Percentiles rank a stretch among this genome's conserved stretches.
phyloP scores from a whole-genome alignment of 2,113 vertebrate species.

The Mesocricetus auratus region DNA sequence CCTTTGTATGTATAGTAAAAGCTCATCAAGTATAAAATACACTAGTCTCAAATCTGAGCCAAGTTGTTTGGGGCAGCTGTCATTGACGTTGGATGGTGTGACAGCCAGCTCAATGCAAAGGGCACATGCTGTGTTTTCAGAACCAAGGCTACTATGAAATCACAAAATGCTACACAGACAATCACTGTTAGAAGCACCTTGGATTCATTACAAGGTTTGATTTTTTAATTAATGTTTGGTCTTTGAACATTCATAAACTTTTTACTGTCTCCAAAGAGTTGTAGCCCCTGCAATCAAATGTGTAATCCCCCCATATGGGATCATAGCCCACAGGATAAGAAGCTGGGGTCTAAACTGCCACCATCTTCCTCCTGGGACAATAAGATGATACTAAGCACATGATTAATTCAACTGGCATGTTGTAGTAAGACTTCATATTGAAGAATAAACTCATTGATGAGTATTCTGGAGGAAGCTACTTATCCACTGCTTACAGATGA shows the following conservation, averaged over 20 bases:
- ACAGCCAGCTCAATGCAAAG: neutral
- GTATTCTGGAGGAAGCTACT: neutral
- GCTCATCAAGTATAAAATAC: neutral
- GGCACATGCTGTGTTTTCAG: neutral
- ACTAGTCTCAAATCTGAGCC: neutral
- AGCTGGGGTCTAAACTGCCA: neutral
- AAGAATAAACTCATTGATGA: neutral
- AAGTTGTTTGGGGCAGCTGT: neutral
- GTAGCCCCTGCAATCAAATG: neutral
- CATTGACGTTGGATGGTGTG: too few species aligned
- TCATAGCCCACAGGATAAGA: neutral
- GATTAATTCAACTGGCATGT: neutral
- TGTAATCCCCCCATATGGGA: neutral
- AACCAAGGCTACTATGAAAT: neutral
- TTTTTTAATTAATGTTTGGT: neutral
- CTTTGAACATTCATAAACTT: neutral
- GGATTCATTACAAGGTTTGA: neutral
- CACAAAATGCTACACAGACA: neutral
- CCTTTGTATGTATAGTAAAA: neutral
- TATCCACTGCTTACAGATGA: neutral
- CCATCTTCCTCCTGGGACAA: neutral
- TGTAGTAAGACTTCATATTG: neutral
- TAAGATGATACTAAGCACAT: neutral
- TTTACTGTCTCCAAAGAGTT: neutral
- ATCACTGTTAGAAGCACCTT: neutral